Conservation (phyloP, 1,140 invertebrate species). For the Drosophila littoralis region DNA sequence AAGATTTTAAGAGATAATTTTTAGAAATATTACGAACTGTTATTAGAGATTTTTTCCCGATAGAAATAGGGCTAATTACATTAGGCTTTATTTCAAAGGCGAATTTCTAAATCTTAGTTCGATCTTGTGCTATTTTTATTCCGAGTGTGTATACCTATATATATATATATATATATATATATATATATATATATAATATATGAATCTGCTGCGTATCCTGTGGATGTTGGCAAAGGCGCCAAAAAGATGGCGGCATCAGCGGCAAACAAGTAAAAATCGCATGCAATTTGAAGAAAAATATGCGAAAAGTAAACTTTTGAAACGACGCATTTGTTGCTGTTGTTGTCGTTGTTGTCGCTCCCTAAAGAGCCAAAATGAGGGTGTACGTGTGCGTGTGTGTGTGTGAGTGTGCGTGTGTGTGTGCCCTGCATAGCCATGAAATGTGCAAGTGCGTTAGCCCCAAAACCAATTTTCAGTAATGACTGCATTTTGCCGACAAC, state of each 20-base stretch:
- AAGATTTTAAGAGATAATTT: too few species aligned
- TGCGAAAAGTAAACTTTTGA: conserved; percentile 81
- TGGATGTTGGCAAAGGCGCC: conserved; percentile 49
- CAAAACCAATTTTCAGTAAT: conserved; percentile 83
- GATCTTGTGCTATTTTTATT: too few species aligned
- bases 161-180: background rate
- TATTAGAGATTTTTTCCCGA: too few species aligned
- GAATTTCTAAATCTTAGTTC: too few species aligned
- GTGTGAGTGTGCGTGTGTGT: conserved; percentile 32
- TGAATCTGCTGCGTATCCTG: background rate
- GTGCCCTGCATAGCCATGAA: conserved; percentile 76
- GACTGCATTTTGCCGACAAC: conserved; percentile 77
- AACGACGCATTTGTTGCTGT: conserved; percentile 70
- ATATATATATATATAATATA: background rate
- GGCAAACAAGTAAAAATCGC: conserved; percentile 81
- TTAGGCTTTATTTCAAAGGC: too few species aligned
- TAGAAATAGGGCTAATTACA: too few species aligned
- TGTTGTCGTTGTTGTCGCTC: conserved; percentile 4
- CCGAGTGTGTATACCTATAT: too few species aligned
- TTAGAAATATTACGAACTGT: too few species aligned
- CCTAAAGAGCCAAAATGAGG: conserved; percentile 9
- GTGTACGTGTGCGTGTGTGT: conserved; percentile 11
- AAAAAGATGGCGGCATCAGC: conserved; percentile 60
- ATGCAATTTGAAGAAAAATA: conserved; percentile 82
- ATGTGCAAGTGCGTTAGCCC: conserved; percentile 82